Percentiles rank a stretch among this genome's conserved stretches.
Conservation (phyloP, 2,113 vertebrate genomes). For the Limnothrissa miodon region DNA sequence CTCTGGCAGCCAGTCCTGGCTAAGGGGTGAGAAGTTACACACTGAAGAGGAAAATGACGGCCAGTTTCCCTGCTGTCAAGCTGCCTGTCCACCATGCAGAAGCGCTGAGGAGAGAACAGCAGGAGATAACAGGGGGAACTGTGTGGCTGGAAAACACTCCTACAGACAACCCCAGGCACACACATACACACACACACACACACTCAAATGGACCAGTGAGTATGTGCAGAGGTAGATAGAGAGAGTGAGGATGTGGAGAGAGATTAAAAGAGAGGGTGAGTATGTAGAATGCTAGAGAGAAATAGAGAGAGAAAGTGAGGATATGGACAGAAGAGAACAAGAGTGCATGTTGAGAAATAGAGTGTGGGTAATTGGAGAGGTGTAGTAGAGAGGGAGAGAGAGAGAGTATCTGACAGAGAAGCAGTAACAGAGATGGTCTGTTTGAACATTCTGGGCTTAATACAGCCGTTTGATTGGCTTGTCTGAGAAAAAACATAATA, state of each 20-base stretch:
- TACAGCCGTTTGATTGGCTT: no score
- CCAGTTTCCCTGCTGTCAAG: conserved; percentile 54
- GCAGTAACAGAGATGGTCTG: not conserved
- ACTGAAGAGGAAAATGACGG: conserved; percentile 56
- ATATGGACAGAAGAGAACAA: no score
- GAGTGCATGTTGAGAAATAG: no score
- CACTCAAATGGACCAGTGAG: no score
- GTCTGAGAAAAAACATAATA: no score
- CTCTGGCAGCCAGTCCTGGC: conserved; percentile 51
- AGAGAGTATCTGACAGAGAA: no score
- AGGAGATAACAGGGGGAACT: not conserved
- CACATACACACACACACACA: no score
- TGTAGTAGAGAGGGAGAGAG: not conserved
- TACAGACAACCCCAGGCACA: conserved; percentile 9
- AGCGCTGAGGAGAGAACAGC: no score
- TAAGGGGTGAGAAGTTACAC: conserved; percentile 60
- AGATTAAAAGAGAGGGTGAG: not conserved
- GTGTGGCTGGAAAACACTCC: conserved; percentile 34
- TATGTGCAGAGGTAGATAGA: not conserved
- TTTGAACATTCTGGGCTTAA: no score
- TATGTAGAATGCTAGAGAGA: no score
- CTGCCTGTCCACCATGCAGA: no score
- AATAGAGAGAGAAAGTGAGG: not conserved
- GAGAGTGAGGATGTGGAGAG: not conserved
- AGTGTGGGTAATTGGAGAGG: no score